These are phyloP conservation scores for Eristalis tenax DNA, from an alignment of 2,888 invertebrate species.

Conservation along the genomic window DNA sequence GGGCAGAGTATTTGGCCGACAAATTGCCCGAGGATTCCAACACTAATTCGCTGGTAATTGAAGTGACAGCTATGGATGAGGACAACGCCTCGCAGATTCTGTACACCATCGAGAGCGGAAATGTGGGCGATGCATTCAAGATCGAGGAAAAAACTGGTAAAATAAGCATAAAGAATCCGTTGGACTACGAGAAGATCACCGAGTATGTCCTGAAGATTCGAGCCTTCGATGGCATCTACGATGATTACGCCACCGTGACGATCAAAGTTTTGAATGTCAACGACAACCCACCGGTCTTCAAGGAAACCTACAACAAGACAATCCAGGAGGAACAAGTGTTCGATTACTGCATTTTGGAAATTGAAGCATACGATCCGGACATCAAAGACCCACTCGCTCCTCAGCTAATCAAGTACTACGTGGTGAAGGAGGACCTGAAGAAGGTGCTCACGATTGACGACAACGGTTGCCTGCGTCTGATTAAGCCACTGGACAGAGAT, in stretches of 20 bases:
- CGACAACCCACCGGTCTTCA: constrained; percentile 94
- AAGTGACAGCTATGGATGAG: constrained; percentile 92
- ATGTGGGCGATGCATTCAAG: constrained; percentile 91
- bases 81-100: constrained; percentile 94
- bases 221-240: constrained; percentile 91
- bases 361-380: constrained; percentile 92
- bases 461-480: constrained; percentile 86
- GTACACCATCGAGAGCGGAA: constrained; percentile 94
- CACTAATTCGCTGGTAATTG: constrained; percentile 90
- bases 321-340: constrained; percentile 89
- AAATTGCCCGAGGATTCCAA: constrained; percentile 92
- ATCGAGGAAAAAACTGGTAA: constrained; percentile 93
- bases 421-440: constrained; percentile 88
- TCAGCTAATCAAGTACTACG: constrained; percentile 89
- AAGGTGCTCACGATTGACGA: constrained; percentile 88
- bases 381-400: constrained; percentile 88
- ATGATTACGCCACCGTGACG: constrained; percentile 91
- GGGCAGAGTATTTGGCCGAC: constrained; percentile 87
- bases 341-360: constrained; percentile 87
- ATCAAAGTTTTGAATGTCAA: constrained; percentile 95
- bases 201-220: constrained; percentile 91
- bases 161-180: constrained; percentile 88
- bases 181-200: constrained; percentile 93
- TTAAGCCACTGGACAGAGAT: constrained; percentile 92
- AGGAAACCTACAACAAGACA: constrained; percentile 87